A percentile compares a stretch with the other conserved stretches of the same genome.
phyloP scores from a whole-genome alignment of 2,888 invertebrate genomes.

The Torymus auratus region DNA sequence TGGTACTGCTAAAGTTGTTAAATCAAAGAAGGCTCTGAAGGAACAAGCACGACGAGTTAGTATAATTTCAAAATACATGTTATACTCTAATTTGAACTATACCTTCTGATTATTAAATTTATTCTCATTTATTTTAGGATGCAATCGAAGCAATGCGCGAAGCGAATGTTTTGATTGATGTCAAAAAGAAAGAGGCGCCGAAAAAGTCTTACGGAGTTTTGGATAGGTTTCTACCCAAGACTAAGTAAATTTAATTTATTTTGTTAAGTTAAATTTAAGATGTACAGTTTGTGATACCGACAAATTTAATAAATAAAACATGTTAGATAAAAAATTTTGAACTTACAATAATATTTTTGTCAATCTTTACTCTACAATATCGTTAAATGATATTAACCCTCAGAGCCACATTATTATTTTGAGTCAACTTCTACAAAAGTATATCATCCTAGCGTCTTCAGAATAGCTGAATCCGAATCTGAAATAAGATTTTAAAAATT shows the following conservation, averaged over 20 bases:
- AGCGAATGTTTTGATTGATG: constrained; percentile 71
- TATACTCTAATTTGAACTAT: constrained; percentile 20
- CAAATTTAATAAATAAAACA: constrained; percentile 7
- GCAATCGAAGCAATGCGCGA: constrained; percentile 78
- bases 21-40: constrained; percentile 87
- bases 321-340: no score
- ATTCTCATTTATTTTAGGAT: constrained; percentile 76
- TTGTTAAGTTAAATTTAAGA: constrained; percentile 28
- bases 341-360: no score
- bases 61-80: constrained; percentile 46
- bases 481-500: no score
- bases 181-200: constrained; percentile 73
- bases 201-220: constrained; percentile 79
- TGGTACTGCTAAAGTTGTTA: constrained; percentile 84
- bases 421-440: no score
- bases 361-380: no score
- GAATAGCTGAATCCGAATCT: no score
- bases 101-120: constrained; percentile 40
- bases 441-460: no score
- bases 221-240: constrained; percentile 84
- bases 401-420: no score
- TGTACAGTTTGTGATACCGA: constrained; percentile 33
- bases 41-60: constrained; percentile 83
- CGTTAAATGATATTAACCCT: no score
- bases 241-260: constrained; percentile 56